Percentiles rank a stretch among this genome's conserved stretches.
Evolutionary conservation across 2,113 vertebrate genomes (phyloP).

Genomic region (Damaliscus lunatus): DNA sequence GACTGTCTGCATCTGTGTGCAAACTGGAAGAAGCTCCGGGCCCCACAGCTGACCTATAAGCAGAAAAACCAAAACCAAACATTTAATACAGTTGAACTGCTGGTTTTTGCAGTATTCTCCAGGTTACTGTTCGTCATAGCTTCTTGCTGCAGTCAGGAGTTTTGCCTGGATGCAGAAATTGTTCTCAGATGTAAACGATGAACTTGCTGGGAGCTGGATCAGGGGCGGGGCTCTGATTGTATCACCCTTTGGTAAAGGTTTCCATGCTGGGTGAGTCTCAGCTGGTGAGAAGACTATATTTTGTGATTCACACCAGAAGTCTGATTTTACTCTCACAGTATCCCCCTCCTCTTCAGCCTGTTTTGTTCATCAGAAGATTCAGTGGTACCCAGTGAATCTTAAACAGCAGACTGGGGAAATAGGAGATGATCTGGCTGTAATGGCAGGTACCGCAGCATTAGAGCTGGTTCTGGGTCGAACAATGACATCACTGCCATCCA

Average conservation of each 20-base stretch:
- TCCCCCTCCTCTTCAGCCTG: background rate
- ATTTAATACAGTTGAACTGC: background rate
- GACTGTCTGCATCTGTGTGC: background rate
- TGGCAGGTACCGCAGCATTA: background rate
- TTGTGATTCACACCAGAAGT: background rate
- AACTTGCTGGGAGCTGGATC: background rate
- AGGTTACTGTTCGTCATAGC: background rate
- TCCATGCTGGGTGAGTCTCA: background rate
- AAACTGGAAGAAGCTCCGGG: background rate
- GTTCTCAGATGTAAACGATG: background rate
- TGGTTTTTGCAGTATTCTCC: background rate
- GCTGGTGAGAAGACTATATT: background rate
- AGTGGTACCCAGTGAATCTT: rapidly evolving
- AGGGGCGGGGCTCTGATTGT: background rate
- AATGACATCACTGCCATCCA: background rate
- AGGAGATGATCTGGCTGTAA: background rate
- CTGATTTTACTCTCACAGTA: background rate
- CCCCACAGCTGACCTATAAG: background rate
- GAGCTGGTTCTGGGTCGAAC: background rate
- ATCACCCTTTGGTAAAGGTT: background rate
- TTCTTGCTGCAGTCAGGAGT: background rate
- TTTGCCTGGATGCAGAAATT: background rate
- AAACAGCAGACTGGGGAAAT: background rate
- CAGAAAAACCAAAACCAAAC: background rate
- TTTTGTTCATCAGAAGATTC: background rate